Conservation (phyloP, 2,797 vertebrate genomes). For the Rhinophrynus dorsalis region DNA sequence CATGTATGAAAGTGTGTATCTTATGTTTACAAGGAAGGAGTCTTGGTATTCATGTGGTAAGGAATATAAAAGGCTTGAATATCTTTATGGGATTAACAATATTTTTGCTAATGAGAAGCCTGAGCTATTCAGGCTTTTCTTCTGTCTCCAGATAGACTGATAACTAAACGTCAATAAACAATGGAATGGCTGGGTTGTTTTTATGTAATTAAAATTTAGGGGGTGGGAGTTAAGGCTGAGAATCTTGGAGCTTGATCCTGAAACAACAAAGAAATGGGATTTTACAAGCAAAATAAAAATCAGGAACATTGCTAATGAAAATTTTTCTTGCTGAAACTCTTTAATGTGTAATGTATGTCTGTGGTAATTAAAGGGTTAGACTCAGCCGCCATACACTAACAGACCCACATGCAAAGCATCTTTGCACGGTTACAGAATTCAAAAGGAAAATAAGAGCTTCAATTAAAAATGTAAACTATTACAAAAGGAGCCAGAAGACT, state of each 20-base stretch:
- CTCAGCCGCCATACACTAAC: too few relatives aligned
- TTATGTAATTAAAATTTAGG: constrained; percentile 48
- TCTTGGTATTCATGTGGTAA: constrained; percentile 54
- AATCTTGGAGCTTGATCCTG: constrained; percentile 40
- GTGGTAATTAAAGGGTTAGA: not conserved
- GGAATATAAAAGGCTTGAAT: constrained; percentile 51
- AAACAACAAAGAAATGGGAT: constrained; percentile 35
- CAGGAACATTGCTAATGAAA: constrained; percentile 49
- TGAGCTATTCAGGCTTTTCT: constrained; percentile 55
- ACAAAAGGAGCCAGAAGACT: too few relatives aligned
- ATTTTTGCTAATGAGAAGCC: constrained; percentile 56
- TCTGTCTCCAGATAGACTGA: constrained; percentile 55
- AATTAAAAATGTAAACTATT: too few relatives aligned
- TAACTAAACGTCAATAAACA: constrained; percentile 55
- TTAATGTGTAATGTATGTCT: not conserved
- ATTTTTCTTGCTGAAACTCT: not conserved
- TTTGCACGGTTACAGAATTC: not conserved
- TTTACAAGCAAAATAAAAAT: constrained; percentile 51
- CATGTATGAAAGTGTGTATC: constrained; percentile 51
- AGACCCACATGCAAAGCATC: too few relatives aligned
- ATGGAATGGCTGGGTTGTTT: constrained; percentile 37
- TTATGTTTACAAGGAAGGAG: constrained; percentile 51
- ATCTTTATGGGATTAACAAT: constrained; percentile 53
- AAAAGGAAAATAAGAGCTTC: too few relatives aligned
- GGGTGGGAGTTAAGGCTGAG: constrained; percentile 33